Base-by-base conservation (phyloP, 2,888 invertebrate genomes). In the Teleiodes luculella region DNA sequence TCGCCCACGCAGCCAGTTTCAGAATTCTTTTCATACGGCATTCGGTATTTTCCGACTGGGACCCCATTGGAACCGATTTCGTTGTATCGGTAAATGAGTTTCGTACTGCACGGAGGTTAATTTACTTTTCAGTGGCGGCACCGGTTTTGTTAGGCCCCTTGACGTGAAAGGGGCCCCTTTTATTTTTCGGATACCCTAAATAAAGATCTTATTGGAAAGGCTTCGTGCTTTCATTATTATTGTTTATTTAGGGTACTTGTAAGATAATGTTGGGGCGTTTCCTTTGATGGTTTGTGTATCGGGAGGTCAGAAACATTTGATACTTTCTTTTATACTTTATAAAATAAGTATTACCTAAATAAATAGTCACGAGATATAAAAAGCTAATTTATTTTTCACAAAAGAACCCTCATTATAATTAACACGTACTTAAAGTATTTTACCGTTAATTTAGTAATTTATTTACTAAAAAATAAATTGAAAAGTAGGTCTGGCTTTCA, bases 21-120 rank as follows among this genome's bases (percentile, higher is more conserved):
- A 73, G 74, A 69, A 62, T 77, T 81, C 80, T 78, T 85, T 86
- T 86, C 84, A 83, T 76, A 3, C 35, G 10, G 36, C 14, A 35
- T 69, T 14, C 65, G 68, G 67, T 67, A 78, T 85, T 83, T 84
- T 78, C 78, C 83, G 79, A 85, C 80, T 83, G 74, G 78, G 69
- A 69, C 72, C 72, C 76, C 74, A 80, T 82, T 78, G 74, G 79
- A 64, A 62, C 62, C 66, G 63, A 67, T 66, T 72, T 77, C 74
- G 79, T 85, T 84, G 85, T 86, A 86, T 83, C 83, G 83, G 79
- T 85, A 86, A 87, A 86, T 86, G 86, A 86, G 83, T 84, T 86
- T 80, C 78, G 74, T 72, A 72, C 65, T 72, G 69, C 63, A 73
- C 71, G 75, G 77, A 82, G 78, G 82, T 80, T 86, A 82, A 86